Evolutionary conservation across 1,140 invertebrate genomes (phyloP).

Genomic region (Sarcophaga bullata): DNA sequence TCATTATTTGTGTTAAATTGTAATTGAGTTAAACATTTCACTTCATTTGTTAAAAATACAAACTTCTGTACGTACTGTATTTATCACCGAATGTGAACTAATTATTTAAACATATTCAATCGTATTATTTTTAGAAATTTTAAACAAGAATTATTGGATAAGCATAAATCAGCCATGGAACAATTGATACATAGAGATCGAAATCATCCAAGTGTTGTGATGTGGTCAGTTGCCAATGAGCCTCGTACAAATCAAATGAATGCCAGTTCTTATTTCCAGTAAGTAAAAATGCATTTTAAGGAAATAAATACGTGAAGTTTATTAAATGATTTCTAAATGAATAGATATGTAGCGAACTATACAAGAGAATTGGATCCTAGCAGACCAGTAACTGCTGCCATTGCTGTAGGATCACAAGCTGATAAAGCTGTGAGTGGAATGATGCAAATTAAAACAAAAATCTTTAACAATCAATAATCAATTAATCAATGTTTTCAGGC

Average conservation of each 20-base stretch:
- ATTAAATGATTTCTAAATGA: no score
- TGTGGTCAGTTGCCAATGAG: conserved; percentile 98
- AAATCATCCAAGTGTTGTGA: conserved; percentile 91
- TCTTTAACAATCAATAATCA: background rate
- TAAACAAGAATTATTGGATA: conserved; percentile 71
- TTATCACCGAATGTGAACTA: no score
- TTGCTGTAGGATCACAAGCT: conserved; percentile 51
- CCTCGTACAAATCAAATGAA: conserved; percentile 75
- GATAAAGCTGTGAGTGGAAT: conserved; percentile 59
- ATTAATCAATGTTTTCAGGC: conserved; percentile 32
- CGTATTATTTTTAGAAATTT: conserved; percentile 54
- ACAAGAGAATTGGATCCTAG: conserved; percentile 71
- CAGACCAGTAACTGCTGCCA: conserved; percentile 76
- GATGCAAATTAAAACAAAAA: background rate
- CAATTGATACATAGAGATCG: conserved; percentile 92
- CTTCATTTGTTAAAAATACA: no score
- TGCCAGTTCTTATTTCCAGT: conserved; percentile 89
- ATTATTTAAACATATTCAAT: no score
- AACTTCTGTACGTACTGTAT: no score
- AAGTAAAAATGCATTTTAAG: conserved; percentile 63
- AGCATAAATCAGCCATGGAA: conserved; percentile 84
- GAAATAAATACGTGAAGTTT: no score
- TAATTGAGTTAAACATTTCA: no score
- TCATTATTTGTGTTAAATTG: no score
- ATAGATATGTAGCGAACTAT: conserved; percentile 65